Base-by-base conservation (phyloP, 2,797 vertebrate genomes). In the Naso thynnoides region DNA sequence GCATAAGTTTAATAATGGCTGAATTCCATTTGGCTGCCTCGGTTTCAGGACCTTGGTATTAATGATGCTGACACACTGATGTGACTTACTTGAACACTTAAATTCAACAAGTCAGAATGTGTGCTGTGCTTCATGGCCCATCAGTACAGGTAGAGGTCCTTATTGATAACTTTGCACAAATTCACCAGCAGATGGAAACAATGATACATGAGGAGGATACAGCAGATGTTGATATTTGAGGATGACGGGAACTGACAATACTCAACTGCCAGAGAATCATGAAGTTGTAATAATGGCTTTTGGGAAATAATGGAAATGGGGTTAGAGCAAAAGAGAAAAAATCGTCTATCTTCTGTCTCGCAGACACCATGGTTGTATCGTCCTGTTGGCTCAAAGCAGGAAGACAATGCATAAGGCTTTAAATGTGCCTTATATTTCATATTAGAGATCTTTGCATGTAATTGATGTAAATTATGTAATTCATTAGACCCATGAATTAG, bases 261-360 rank as follows among this genome's bases (percentile, higher is more conserved):
- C 24, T 47, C 36, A 73, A 16, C 21, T 49, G 18, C 45, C 13
- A 24, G 24, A 52, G 52, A 54, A 78, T 47, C 16, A 58, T 61
- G 38, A 63, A 67, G 57, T 58, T 58, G 33, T 33, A 63, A 48
- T 41, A 6, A 47, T 18, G 8, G 14, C 21, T 58, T 45, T 41
- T 39, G n/a, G 9, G 59, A 64, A 68, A n/a, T n/a, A 63, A 57
- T 68, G 57, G 70, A 78, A 69, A 63, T 53, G 24, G 16, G 5
- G 24, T 38, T 42, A 33, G 18, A 31, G 50, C 4, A 11, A 27
- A 10, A 38, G n/a, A 2, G n/a, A 31, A 53, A 66, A 8, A 19
- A 39, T 54, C 9, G n/a, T n/a, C 13, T 61, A 26, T 27, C 26
- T 21, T 4, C n/a, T 21, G 10, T 4, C 24, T 41, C 3, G 45